Percentiles rank a stretch among this genome's conserved stretches.
Evolutionary conservation across 2,113 vertebrate species (phyloP).

Genomic region (Orthonyx spaldingii): DNA sequence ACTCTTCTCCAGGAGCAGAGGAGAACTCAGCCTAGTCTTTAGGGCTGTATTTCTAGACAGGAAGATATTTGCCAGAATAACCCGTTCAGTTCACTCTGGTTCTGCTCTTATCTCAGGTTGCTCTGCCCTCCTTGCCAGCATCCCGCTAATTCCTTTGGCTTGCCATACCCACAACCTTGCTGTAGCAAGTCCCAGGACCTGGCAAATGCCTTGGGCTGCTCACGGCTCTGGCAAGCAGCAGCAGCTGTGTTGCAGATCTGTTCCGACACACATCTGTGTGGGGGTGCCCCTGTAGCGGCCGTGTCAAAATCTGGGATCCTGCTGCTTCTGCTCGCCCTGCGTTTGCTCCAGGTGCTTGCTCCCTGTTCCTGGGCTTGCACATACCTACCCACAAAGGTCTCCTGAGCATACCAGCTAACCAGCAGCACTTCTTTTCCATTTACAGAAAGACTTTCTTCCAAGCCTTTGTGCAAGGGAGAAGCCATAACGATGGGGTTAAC

Average conservation of each 20-base stretch:
- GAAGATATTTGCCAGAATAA: background rate
- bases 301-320: background rate
- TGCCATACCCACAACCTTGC: background rate
- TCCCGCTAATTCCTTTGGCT: slow-evolving; percentile 31
- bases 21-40: background rate
- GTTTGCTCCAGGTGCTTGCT: background rate
- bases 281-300: background rate
- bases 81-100: background rate
- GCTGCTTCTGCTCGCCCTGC: background rate
- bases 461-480: background rate
- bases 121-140: slow-evolving; percentile 25
- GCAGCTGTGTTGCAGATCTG: slow-evolving; percentile 1
- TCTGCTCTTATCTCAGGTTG: background rate
- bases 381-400: background rate
- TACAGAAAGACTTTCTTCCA: background rate
- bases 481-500: background rate
- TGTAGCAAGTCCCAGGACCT: background rate
- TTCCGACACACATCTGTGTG: slow-evolving; percentile 40
- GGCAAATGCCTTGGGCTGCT: background rate
- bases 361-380: background rate
- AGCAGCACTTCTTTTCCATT: background rate
- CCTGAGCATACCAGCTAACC: background rate
- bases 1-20: slow-evolving; percentile 4
- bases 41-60: background rate
- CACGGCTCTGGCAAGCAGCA: background rate